A percentile compares a stretch with the other conserved stretches of the same genome.
Conservation (phyloP, 2,797 vertebrate species). For the Macropodus opercularis region DNA sequence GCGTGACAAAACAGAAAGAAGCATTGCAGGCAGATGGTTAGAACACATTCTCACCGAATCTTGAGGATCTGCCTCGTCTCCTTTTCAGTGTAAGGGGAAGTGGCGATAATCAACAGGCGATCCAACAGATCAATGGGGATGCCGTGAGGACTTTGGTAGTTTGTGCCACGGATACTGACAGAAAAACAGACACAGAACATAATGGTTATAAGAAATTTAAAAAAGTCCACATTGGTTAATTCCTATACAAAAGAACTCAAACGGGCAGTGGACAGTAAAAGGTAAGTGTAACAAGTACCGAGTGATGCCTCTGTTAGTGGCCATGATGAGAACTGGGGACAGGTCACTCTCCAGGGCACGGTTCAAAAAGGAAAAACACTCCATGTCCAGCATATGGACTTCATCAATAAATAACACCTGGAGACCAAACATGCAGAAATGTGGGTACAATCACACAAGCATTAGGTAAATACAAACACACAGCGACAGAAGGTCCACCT, state of each 20-base stretch:
- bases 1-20: not conserved
- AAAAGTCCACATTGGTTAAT: not conserved
- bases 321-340: constrained; percentile 95
- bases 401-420: constrained; percentile 96
- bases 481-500: constrained; percentile 19
- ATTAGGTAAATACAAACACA: not conserved
- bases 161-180: constrained; percentile 91
- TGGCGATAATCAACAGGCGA: constrained; percentile 92
- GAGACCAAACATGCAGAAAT: not conserved
- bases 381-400: constrained; percentile 98
- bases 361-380: constrained; percentile 96
- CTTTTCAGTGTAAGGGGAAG: constrained; percentile 92
- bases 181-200: not conserved
- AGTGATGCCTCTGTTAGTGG: constrained; percentile 96
- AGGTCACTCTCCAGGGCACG: constrained; percentile 94
- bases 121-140: constrained; percentile 94
- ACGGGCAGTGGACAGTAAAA: not conserved
- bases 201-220: not conserved
- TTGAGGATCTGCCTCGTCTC: constrained; percentile 95
- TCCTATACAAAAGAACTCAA: not conserved
- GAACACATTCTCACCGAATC: constrained; percentile 82
- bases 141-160: constrained; percentile 94
- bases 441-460: not conserved
- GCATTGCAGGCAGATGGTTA: rapidly evolving
- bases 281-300: constrained; percentile 72